A percentile compares a stretch with the other conserved stretches of the same genome.
Conservation (phyloP, 2,888 invertebrate species). For the Eutolmus rufibarbis region DNA sequence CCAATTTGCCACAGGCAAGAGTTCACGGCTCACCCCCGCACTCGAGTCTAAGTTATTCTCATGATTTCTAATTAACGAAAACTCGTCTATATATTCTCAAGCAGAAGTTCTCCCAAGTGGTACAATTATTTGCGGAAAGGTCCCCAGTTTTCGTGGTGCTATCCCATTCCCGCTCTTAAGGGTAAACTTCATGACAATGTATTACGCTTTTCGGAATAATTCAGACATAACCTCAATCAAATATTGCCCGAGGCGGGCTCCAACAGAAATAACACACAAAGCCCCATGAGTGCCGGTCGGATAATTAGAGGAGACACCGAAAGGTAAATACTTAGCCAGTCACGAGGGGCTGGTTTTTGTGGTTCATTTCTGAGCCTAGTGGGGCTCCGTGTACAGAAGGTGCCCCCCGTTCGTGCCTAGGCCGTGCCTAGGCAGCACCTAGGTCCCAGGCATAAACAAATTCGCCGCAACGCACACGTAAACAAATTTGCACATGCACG, state of each 20-base stretch:
- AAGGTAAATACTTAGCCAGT: slow-evolving; percentile 35
- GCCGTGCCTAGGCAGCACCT: not conserved
- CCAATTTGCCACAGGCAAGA: not conserved
- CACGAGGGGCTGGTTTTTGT: slow-evolving; percentile 5
- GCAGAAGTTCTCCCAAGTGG: not conserved
- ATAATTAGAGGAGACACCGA: slow-evolving; percentile 20
- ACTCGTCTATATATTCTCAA: not conserved
- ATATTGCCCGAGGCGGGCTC: not conserved
- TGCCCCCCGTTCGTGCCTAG: not conserved
- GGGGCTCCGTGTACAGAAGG: not conserved
- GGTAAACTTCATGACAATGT: not conserved
- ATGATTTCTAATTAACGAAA: slow-evolving; percentile 18
- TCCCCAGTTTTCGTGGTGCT: not conserved
- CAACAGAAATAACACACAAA: not conserved
- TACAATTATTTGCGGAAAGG: slow-evolving; percentile 2
- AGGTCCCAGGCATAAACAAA: not conserved
- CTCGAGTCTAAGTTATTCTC: not conserved
- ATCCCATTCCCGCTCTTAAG: not conserved
- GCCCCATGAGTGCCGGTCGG: not conserved
- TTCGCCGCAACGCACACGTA: not conserved
- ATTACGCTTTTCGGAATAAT: slow-evolving; percentile 5
- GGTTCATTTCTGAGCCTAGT: not conserved
- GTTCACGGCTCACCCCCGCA: not conserved
- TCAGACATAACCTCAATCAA: slow-evolving; percentile 36
- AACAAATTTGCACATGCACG: slow-evolving; percentile 16